Base-by-base conservation (phyloP, 2,113 vertebrate species). In the Bostrychus sinensis region DNA sequence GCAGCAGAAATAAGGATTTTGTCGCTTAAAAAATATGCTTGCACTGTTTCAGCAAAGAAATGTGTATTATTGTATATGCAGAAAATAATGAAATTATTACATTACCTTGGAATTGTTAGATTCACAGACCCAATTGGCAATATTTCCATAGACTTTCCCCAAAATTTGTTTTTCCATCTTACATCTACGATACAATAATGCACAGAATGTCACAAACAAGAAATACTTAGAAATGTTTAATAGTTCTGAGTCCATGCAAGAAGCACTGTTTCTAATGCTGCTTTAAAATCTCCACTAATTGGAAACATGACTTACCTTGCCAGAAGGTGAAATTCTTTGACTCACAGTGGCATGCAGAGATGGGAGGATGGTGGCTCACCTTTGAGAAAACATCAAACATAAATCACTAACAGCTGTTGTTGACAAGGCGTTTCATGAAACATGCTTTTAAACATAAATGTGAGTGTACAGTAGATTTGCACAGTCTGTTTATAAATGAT, bases 121-220 rank as follows among this genome's bases (percentile, higher is more conserved):
- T 96, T 97, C 78, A 99, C 90, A 4, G 93, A 95, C 76, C 97
- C 97, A 23, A 99, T 90, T 14, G 97, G 97, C 42, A 99, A 92
- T 86, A 99, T 96, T 91, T 99, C 97, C 97, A 99, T 99, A 0
- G 97, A 99, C 90, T 99, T 99, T 0, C 97, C 97, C 97, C 97
- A 99, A 90, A 99, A 99, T 87, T 99, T 99, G 89, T 99, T 99
- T 93, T 98, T 99, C 97, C 97, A 99, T 88, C 97, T 95, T 82
- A 99, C 94, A 91, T 99, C 97, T 99, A 79, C 67, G 12, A 84
- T 56, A 73, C 50, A 1, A 10, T 17, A 37, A 2, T 14, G 23
- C 10, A 45, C 10, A 56, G 66, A 62, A 38, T 14, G 64, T 8
- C 12, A 19, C 1, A 36, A 62, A 56, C 54, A 2, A 56, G 38